These are phyloP conservation scores for Lithophane leautieri DNA, from an alignment of 2,888 invertebrate genomes.

Conservation along the genomic window DNA sequence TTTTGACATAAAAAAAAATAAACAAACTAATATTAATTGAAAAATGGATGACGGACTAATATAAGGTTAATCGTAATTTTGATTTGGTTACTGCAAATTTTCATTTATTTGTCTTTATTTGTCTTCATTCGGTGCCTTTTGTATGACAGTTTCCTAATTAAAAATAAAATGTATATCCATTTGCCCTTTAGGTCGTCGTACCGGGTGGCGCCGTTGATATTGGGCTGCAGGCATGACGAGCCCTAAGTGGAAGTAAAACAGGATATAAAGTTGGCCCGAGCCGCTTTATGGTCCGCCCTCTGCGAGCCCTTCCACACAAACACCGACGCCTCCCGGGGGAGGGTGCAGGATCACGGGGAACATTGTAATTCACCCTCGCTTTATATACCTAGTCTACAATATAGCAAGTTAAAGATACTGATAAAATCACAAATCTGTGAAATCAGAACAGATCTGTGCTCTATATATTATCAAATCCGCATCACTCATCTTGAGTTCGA, in stretches of 20 bases:
- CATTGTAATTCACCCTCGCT: conserved; percentile 55
- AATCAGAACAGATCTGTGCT: conserved; percentile 62
- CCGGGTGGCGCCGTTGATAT: conserved; percentile 12
- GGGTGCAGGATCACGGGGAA: conserved; percentile 35
- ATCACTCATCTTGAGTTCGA: conserved; percentile 67
- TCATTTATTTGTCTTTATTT: too few relatives aligned
- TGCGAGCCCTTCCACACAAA: conserved; percentile 54
- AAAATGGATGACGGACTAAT: background rate
- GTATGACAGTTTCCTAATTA: background rate
- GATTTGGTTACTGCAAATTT: background rate
- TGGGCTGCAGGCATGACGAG: conserved; percentile 20
- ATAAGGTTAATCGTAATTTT: background rate
- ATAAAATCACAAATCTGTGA: conserved; percentile 61
- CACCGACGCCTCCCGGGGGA: conserved; percentile 66
- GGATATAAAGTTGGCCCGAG: conserved; percentile 75
- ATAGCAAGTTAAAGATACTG: conserved; percentile 13
- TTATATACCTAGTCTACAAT: conserved; percentile 27
- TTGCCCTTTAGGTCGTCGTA: background rate
- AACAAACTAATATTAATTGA: conserved; percentile 24
- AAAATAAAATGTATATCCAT: background rate
- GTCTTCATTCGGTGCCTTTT: background rate
- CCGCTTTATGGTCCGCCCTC: conserved; percentile 78
- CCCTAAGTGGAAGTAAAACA: conserved; percentile 80
- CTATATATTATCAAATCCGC: conserved; percentile 48
- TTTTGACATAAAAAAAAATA: conserved; percentile 25